Conservation (phyloP, 2,113 vertebrate genomes). For the Chlamydotis undulata region DNA sequence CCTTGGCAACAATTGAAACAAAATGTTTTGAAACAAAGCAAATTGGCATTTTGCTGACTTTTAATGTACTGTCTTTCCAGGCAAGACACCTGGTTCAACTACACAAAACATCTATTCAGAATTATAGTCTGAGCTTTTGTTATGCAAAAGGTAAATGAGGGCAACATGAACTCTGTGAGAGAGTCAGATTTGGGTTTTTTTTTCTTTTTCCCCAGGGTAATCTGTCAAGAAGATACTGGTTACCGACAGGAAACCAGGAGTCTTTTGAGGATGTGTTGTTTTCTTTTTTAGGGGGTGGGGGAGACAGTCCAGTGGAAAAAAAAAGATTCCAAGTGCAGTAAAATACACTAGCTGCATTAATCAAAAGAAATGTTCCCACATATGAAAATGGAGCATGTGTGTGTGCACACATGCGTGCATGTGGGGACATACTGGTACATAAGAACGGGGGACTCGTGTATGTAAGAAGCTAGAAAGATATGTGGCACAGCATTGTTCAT, state of each 20-base stretch:
- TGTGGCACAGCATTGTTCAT: accelerated
- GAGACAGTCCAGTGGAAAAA: neutral
- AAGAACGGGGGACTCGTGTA: accelerated
- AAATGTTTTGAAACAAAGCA: slow-evolving; percentile 72
- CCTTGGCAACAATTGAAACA: slow-evolving; percentile 75
- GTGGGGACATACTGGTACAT: neutral
- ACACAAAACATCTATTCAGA: slow-evolving; percentile 70
- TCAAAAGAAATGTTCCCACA: neutral
- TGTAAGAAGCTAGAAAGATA: neutral
- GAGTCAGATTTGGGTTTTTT: neutral
- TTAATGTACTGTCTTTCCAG: slow-evolving; percentile 58
- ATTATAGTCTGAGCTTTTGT: slow-evolving; percentile 66
- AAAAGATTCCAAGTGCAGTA: neutral
- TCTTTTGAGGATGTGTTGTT: neutral
- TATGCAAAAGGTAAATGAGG: slow-evolving; percentile 68
- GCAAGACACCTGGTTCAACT: slow-evolving; percentile 72
- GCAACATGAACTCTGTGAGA: slow-evolving; percentile 50
- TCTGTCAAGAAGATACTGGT: neutral
- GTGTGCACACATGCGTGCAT: neutral
- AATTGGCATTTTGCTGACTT: slow-evolving; percentile 77
- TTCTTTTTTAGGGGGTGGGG: neutral
- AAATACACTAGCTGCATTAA: neutral
- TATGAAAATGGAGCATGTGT: neutral
- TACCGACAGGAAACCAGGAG: slow-evolving; percentile 9
- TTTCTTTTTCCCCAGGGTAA: neutral